Evolutionary conservation across 2,113 vertebrate genomes (phyloP).

Genomic region (Vulpes ferrilata): DNA sequence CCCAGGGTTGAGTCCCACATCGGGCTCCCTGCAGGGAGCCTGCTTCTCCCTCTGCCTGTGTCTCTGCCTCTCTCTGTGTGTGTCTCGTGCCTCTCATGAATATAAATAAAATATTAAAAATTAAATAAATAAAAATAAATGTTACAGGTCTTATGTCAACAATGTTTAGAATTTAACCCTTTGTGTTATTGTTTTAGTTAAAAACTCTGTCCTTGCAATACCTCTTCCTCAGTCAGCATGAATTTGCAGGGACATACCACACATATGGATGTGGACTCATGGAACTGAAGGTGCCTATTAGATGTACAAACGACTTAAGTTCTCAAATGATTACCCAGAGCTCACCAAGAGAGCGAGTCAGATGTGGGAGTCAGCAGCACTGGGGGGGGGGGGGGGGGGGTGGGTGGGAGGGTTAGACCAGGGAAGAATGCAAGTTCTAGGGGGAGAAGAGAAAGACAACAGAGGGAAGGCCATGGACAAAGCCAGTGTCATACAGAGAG

Average conservation of each 20-base stretch:
- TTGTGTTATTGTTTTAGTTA: slow-evolving; percentile 21
- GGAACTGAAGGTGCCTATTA: not conserved
- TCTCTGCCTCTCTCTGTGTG: no score
- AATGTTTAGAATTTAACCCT: not conserved
- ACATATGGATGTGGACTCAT: not conserved
- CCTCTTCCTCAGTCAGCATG: not conserved
- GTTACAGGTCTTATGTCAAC: not conserved
- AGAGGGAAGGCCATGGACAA: not conserved
- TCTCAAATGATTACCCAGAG: not conserved
- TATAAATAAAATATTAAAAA: no score
- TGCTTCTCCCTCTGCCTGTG: no score
- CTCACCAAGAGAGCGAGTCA: not conserved
- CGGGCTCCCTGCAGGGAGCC: no score
- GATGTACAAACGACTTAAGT: not conserved
- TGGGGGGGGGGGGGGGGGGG: no score
- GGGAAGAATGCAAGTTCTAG: not conserved
- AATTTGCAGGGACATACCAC: not conserved
- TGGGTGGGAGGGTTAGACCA: not conserved
- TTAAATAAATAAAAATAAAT: no score
- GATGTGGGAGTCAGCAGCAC: not conserved
- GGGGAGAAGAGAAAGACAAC: not conserved
- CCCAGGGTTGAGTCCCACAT: no score
- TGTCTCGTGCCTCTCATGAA: no score
- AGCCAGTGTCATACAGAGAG: not conserved
- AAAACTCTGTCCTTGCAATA: not conserved